Percentiles rank a stretch among this genome's conserved stretches.
Conservation (phyloP, 2,113 vertebrate genomes). For the Reinhardtius hippoglossoides region DNA sequence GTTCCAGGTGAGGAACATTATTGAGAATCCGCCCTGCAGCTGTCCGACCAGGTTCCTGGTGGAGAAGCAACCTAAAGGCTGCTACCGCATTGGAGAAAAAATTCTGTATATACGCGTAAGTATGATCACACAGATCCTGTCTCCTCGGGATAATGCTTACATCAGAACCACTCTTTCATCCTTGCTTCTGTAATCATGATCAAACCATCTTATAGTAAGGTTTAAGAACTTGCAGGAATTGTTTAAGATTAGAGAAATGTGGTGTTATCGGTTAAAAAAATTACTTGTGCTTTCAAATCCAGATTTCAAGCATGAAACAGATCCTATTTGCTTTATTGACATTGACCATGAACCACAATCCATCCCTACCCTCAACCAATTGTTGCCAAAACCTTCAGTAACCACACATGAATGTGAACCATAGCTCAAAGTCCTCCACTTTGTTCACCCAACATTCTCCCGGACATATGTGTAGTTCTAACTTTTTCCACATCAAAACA, state of each 20-base stretch:
- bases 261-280: too few species aligned
- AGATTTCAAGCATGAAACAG: too few species aligned
- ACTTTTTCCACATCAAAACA: background rate
- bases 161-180: background rate
- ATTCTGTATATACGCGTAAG: slow-evolving; percentile 96
- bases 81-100: slow-evolving; percentile 97
- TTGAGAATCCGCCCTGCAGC: slow-evolving; percentile 93
- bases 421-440: too few species aligned
- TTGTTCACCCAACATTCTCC: background rate
- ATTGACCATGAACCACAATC: too few species aligned
- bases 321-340: too few species aligned
- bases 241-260: background rate
- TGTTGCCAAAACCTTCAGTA: too few species aligned
- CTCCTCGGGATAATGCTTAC: background rate
- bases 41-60: slow-evolving; percentile 92
- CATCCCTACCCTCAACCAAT: too few species aligned
- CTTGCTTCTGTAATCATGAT: background rate
- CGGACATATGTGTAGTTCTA: background rate
- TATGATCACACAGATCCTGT: background rate
- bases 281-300: too few species aligned
- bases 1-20: slow-evolving; percentile 91
- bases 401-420: too few species aligned
- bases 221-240: too few species aligned
- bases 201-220: too few species aligned
- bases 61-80: slow-evolving; percentile 94